Percentiles rank a stretch among this genome's conserved stretches.
Conservation (phyloP, 2,797 vertebrate species). For the Eulemur rubriventer region DNA sequence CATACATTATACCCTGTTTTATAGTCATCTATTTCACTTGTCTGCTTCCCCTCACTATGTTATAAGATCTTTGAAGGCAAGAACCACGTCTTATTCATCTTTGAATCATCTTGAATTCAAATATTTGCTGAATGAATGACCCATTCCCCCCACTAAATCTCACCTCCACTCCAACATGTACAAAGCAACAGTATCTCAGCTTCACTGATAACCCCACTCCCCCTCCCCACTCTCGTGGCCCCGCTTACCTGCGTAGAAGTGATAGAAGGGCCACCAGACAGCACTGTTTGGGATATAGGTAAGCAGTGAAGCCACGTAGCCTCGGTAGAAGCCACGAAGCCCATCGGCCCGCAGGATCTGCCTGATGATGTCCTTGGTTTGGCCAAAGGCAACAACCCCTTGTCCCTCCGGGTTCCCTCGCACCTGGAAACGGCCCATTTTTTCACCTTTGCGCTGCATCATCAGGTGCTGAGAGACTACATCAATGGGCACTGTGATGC, state of each 20-base stretch:
- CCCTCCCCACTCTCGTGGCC: not conserved
- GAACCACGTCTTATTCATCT: not conserved
- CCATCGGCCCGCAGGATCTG: slow-evolving; percentile 95
- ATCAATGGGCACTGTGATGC: slow-evolving; percentile 98
- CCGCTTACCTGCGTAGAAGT: slow-evolving; percentile 95
- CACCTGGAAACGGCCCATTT: slow-evolving; percentile 92
- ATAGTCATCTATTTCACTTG: not conserved
- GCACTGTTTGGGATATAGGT: slow-evolving; percentile 99
- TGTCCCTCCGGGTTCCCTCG: slow-evolving; percentile 74
- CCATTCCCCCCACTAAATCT: not conserved
- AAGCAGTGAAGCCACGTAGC: slow-evolving; percentile 96
- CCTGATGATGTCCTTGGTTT: slow-evolving; percentile 93
- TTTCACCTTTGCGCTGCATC: slow-evolving; percentile 94
- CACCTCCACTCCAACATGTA: not conserved
- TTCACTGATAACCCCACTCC: not conserved
- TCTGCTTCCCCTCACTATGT: not conserved
- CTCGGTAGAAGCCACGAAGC: slow-evolving; percentile 94
- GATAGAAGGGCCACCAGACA: slow-evolving; percentile 99
- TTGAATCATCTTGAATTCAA: not conserved
- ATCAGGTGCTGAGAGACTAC: slow-evolving; percentile 97
- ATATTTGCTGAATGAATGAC: not conserved
- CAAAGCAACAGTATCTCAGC: not conserved
- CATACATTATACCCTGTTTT: not conserved
- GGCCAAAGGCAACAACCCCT: slow-evolving; percentile 89
- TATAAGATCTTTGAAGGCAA: not conserved